A percentile compares a stretch with the other conserved stretches of the same genome.
phyloP scores from a whole-genome alignment of 2,888 invertebrate species.

The Antheraea yamamai region DNA sequence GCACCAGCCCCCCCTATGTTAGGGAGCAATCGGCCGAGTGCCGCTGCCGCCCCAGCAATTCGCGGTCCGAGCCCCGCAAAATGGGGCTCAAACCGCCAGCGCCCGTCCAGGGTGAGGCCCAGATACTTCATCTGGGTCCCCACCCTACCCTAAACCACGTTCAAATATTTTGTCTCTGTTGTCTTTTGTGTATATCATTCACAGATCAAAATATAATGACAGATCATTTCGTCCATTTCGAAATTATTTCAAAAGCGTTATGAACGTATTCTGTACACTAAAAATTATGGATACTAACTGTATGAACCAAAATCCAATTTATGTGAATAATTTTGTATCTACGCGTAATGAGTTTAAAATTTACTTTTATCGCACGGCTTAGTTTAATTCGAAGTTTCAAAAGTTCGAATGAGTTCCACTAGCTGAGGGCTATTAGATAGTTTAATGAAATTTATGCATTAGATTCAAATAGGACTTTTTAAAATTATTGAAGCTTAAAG shows the following conservation, averaged over 20 bases:
- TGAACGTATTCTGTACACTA: background rate
- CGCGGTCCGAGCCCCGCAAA: no score
- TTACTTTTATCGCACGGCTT: conserved; percentile 35
- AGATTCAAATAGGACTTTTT: conserved; percentile 12
- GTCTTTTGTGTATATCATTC: background rate
- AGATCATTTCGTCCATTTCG: background rate
- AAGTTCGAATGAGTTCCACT: conserved; percentile 35
- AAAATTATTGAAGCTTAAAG: background rate
- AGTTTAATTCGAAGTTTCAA: conserved; percentile 25
- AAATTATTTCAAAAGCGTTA: background rate
- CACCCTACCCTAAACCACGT: no score
- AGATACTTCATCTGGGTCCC: no score
- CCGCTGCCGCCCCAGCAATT: no score
- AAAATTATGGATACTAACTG: background rate
- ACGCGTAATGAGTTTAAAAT: conserved; percentile 24
- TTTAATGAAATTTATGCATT: conserved; percentile 33
- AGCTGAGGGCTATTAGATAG: conserved; percentile 27
- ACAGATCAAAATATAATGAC: background rate
- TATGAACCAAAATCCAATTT: conserved; percentile 10
- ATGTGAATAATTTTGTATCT: conserved; percentile 20
- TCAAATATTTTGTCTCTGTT: background rate
- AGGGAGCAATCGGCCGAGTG: no score
- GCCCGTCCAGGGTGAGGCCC: no score
- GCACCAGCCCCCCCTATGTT: no score
- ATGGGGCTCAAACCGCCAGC: no score